These are phyloP conservation scores for Rhynchophorus ferrugineus DNA, from an alignment of 1,140 invertebrate species.

Conservation along the genomic window DNA sequence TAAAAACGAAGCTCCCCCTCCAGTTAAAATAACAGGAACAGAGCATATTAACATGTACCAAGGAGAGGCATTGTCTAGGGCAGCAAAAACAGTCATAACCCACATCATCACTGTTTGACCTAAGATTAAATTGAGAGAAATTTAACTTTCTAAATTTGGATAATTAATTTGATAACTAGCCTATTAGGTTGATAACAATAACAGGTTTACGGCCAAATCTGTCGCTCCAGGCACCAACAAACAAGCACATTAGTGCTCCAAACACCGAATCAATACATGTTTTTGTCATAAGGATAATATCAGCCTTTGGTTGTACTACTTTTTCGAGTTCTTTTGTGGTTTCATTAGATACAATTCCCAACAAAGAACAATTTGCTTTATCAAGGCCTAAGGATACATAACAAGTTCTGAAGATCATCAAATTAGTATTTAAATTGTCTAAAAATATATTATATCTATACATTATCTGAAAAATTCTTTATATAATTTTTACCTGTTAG, in stretches of 20 bases:
- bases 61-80: constrained; percentile 26
- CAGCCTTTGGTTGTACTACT: constrained; percentile 53
- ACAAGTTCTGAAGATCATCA: constrained; percentile 49
- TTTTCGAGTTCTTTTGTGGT: constrained; percentile 49
- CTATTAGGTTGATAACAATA: constrained; percentile 40
- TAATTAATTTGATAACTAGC: constrained; percentile 1
- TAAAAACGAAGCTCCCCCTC: constrained; percentile 28
- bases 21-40: constrained; percentile 25
- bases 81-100: constrained; percentile 19
- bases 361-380: constrained; percentile 43
- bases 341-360: constrained; percentile 44
- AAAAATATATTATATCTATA: constrained; percentile 24
- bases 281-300: constrained; percentile 50
- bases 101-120: constrained; percentile 16
- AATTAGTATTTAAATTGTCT: constrained; percentile 47
- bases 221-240: constrained; percentile 67
- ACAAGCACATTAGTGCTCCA: constrained; percentile 54
- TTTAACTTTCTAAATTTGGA: background rate
- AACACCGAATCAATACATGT: constrained; percentile 53
- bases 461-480: background rate
- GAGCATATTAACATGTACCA: constrained; percentile 27
- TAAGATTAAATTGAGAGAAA: constrained; percentile 6
- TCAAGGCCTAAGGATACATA: constrained; percentile 44
- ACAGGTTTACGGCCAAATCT: constrained; percentile 61
- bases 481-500: constrained; percentile 9